A percentile compares a stretch with the other conserved stretches of the same genome.
phyloP scores from a whole-genome alignment of 2,113 vertebrate species.

The Setophaga kirtlandii region DNA sequence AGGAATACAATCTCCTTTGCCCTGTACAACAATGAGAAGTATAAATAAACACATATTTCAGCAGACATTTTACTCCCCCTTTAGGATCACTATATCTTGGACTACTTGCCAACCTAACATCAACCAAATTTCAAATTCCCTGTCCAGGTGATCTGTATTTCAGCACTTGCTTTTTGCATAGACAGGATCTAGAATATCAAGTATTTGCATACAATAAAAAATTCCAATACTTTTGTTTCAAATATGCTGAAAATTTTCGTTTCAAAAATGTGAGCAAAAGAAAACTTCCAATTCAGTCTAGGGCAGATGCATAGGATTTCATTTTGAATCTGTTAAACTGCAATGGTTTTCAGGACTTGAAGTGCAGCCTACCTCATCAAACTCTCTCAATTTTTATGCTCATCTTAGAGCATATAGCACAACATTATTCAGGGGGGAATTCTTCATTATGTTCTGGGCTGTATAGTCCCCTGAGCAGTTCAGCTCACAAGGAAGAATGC shows the following conservation, averaged over 20 bases:
- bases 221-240: neutral
- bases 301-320: neutral
- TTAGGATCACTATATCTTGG: neutral
- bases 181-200: neutral
- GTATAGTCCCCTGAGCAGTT: neutral
- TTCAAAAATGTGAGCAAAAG: neutral
- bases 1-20: neutral
- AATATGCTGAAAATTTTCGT: neutral
- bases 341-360: neutral
- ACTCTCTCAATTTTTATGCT: neutral
- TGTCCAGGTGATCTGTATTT: neutral
- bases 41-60: neutral
- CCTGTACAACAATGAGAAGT: neutral
- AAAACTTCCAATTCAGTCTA: neutral
- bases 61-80: neutral
- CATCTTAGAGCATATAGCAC: neutral
- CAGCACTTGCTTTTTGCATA: neutral
- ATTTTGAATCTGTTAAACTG: neutral
- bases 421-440: neutral
- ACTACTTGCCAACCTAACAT: neutral
- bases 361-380: neutral
- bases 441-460: neutral
- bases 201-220: neutral
- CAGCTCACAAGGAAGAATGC: neutral
- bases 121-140: neutral